Conservation (phyloP, 2,113 vertebrate species). For the Callospermophilus lateralis region DNA sequence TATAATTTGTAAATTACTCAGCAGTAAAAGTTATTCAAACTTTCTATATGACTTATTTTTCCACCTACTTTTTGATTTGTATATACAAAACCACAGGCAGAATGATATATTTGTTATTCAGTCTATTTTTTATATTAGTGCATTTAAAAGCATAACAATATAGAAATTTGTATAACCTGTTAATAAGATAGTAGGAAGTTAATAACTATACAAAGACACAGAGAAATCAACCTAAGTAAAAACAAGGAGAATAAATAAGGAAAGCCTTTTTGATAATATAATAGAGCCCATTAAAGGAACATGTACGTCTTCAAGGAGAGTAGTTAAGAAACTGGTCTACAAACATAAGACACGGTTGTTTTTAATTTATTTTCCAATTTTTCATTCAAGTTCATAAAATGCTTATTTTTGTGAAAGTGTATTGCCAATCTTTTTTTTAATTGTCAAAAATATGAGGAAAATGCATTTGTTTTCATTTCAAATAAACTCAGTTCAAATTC, state of each 20-base stretch:
- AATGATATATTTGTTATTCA: constrained; percentile 37
- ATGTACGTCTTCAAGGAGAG: not conserved
- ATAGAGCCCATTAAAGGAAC: not conserved
- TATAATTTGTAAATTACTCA: not conserved
- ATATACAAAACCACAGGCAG: not conserved
- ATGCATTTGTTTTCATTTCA: not conserved
- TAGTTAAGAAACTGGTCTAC: not conserved
- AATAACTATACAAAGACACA: not conserved
- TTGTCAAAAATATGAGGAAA: not conserved
- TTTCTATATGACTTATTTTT: not conserved
- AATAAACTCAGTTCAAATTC: not conserved
- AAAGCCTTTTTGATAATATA: not conserved
- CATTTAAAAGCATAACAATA: constrained; percentile 31
- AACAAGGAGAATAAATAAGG: constrained; percentile 38
- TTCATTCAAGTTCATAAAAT: not conserved
- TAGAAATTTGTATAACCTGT: not conserved
- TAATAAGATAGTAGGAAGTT: constrained; percentile 52
- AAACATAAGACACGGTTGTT: not conserved
- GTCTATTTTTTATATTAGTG: constrained; percentile 18
- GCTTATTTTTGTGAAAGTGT: not conserved
- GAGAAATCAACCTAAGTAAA: constrained; percentile 25
- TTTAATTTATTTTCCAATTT: not conserved
- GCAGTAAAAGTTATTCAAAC: not conserved
- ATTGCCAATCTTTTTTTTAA: not conserved
- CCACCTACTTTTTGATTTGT: not conserved